Base-by-base conservation (phyloP, 2,888 invertebrate species). In the Teinopalpus imperialis region DNA sequence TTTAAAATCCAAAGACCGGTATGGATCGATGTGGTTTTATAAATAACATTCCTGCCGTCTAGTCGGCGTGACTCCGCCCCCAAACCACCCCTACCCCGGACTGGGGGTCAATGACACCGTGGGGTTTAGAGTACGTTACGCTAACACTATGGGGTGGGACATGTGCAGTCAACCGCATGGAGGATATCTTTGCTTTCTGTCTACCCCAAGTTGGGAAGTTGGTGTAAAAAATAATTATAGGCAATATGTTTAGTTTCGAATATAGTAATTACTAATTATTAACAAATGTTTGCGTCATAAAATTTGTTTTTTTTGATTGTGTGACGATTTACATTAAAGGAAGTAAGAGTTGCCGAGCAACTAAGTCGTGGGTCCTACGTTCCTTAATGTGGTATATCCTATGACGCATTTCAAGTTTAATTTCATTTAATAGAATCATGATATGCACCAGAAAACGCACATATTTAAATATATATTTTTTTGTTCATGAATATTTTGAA, bases 11-110 rank as follows among this genome's bases (percentile, higher is more conserved):
- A 43, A 57, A 58, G 61, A 58, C 59, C 55, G 55, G 51, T 35
- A 16, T 13, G 53, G 61, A 61, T 61, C 61, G 61, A 61, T 60
- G 60, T 34, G 42, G 51, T 45, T 59, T 56, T 61, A 60, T 59
- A 57, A 61, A 61, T 61, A 61, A 60, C 59, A 52, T 51, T 53
- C 34, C 32, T 34, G 32, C 43, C 43, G 55, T 53, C 50, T 50
- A 40, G 45, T 45, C 45, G 45, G 40, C 10, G 39, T 34, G 29
- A 23, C 45, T 45, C 44, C 44, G 44, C 44, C 44, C 39, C 40
- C 26, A 8, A 27, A 49, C 56, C 43, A 52, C 54, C 50, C 40
- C 43, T 27, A 36, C 49, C 45, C 49, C 35, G 36, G 21, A 16
- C 5, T 24, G n/a, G 26, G 41, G 44, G 47, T 49, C 49, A 46